These are phyloP conservation scores for Taeniopygia guttata DNA, from an alignment of 2,797 vertebrate species.

Conservation along the genomic window DNA sequence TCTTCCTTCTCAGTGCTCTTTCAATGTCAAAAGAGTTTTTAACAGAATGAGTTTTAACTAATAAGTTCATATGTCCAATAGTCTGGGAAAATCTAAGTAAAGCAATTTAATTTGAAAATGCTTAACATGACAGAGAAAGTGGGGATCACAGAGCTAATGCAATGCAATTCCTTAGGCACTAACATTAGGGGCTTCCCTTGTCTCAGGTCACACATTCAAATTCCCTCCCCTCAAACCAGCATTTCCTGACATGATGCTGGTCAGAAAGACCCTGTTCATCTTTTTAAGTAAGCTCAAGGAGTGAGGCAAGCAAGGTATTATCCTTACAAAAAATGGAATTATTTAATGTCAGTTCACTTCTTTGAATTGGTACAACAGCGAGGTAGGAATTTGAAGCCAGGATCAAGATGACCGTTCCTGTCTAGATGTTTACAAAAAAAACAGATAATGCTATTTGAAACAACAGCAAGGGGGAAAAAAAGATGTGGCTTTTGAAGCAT, in stretches of 20 bases:
- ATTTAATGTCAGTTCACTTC: neutral
- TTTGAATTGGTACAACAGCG: neutral
- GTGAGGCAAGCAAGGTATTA: neutral
- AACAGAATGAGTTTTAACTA: neutral
- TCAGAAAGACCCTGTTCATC: neutral
- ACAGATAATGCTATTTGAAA: neutral
- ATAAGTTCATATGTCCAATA: neutral
- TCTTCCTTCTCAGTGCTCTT: neutral
- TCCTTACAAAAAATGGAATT: neutral
- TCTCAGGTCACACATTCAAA: neutral
- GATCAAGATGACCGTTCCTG: fast-evolving
- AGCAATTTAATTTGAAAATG: neutral
- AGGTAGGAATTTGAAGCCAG: neutral
- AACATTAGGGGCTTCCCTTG: neutral
- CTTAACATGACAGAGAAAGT: neutral
- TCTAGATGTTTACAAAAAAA: neutral
- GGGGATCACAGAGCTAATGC: neutral
- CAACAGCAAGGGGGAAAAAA: neutral
- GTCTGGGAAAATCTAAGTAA: neutral
- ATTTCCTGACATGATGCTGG: neutral
- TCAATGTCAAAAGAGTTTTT: neutral
- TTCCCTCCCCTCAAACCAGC: neutral
- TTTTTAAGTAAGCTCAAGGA: neutral
- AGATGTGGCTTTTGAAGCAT: neutral
- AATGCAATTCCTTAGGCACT: neutral